Conservation (phyloP, 2,888 invertebrate species). For the Netelia inedita region DNA sequence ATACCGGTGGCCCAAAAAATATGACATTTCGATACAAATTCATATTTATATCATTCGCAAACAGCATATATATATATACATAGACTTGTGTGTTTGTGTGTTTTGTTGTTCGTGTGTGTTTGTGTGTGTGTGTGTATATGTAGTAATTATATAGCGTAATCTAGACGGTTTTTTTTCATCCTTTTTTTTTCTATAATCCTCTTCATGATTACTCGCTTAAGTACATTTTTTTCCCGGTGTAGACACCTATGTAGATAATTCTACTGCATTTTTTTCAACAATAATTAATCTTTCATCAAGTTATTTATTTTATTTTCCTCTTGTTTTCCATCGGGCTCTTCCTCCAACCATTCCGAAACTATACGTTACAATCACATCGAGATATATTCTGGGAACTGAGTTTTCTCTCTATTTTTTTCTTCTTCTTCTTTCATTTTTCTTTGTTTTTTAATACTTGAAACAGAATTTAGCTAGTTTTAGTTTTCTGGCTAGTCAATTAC, state of each 20-base stretch:
- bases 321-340: constrained; percentile 19
- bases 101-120: constrained; percentile 74
- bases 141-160: constrained; percentile 73
- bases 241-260: constrained; percentile 73
- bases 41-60: constrained; percentile 77
- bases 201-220: constrained; percentile 76
- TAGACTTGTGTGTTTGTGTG: constrained; percentile 74
- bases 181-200: constrained; percentile 64
- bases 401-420: constrained; percentile 1
- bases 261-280: constrained; percentile 67
- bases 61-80: constrained; percentile 79
- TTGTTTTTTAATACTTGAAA: constrained; percentile 39
- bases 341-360: constrained; percentile 32
- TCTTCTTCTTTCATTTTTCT: constrained; percentile 4
- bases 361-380: constrained; percentile 64
- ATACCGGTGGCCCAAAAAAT: constrained; percentile 80
- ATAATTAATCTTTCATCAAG: constrained; percentile 60
- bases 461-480: constrained; percentile 51
- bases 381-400: constrained; percentile 49
- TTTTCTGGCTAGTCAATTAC: constrained; percentile 47
- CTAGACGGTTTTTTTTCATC: constrained; percentile 68
- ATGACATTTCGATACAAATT: constrained; percentile 77
- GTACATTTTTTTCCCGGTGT: constrained; percentile 78
- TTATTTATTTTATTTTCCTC: constrained; percentile 46
- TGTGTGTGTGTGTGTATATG: constrained; percentile 67